Percentiles rank a stretch among this genome's conserved stretches.
These are phyloP conservation scores for Drosophila willistoni DNA, from an alignment of 1,140 invertebrate genomes.

Conservation along the genomic window DNA sequence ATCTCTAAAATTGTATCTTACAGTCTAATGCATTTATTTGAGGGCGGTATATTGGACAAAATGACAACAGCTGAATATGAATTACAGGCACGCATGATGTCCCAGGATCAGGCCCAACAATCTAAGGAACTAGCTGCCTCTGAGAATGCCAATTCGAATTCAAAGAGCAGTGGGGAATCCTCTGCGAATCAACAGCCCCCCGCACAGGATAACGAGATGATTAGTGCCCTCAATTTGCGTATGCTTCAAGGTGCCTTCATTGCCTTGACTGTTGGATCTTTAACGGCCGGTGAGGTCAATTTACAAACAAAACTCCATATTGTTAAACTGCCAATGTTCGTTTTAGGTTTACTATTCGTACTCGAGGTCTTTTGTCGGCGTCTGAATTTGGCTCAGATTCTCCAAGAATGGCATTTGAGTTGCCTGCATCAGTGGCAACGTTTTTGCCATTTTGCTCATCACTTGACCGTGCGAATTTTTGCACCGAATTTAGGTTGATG, in stretches of 20 bases:
- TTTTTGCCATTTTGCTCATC: slow-evolving; percentile 30
- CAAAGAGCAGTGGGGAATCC: slow-evolving; percentile 35
- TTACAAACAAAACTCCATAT: not conserved
- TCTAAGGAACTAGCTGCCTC: slow-evolving; percentile 50
- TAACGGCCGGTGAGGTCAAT: slow-evolving; percentile 55
- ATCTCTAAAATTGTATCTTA: too few species aligned
- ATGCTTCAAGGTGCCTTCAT: slow-evolving; percentile 88
- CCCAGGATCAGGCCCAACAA: slow-evolving; percentile 64
- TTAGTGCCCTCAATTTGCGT: slow-evolving; percentile 86
- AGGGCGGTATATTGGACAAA: slow-evolving; percentile 88
- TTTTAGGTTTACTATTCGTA: slow-evolving; percentile 31
- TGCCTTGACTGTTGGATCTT: slow-evolving; percentile 85
- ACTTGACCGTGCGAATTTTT: slow-evolving; percentile 59
- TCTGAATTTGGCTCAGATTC: slow-evolving; percentile 21
- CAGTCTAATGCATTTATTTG: slow-evolving; percentile 88
- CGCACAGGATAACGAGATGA: slow-evolving; percentile 56
- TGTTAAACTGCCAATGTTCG: not conserved
- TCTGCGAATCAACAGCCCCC: slow-evolving; percentile 19
- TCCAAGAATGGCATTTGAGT: slow-evolving; percentile 26
- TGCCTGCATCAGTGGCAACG: slow-evolving; percentile 47
- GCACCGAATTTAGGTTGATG: slow-evolving; percentile 52
- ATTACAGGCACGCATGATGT: slow-evolving; percentile 84
- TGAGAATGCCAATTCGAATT: slow-evolving; percentile 44
- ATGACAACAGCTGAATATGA: slow-evolving; percentile 89
- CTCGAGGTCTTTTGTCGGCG: slow-evolving; percentile 44